A percentile compares a stretch with the other conserved stretches of the same genome.
Conservation (phyloP, 2,888 invertebrate genomes). For the Bursaphelenchus okinawaensis region DNA sequence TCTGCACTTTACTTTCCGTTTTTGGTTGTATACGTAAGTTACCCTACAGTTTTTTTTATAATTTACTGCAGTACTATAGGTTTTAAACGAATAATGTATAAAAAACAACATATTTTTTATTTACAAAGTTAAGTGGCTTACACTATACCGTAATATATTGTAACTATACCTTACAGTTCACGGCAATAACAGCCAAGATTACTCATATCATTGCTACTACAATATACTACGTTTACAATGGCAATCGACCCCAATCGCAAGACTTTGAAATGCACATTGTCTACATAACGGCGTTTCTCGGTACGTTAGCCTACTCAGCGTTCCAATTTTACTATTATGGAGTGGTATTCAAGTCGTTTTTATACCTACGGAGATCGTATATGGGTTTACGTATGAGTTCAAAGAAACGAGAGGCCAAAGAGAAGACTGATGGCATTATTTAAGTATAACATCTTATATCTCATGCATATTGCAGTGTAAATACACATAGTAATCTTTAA, state of each 20-base stretch:
- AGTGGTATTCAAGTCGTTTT: neutral
- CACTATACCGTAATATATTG: neutral
- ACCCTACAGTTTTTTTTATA: too few species aligned
- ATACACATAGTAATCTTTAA: too few species aligned
- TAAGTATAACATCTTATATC: too few species aligned
- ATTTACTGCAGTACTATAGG: too few species aligned
- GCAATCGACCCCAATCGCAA: neutral
- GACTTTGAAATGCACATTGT: neutral
- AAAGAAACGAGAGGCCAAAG: neutral
- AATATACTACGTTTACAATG: neutral
- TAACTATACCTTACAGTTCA: neutral
- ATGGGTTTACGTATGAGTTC: neutral
- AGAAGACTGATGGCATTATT: too few species aligned
- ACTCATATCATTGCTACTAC: neutral
- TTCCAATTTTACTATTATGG: neutral
- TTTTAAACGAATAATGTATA: too few species aligned
- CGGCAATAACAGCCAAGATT: neutral
- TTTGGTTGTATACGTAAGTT: neutral
- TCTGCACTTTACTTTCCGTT: neutral
- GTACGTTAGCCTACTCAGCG: neutral
- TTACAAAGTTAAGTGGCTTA: neutral
- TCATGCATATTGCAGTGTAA: too few species aligned
- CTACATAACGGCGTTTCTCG: neutral
- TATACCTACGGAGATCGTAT: neutral
- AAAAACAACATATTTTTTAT: neutral